phyloP scores from a whole-genome alignment of 2,113 vertebrate genomes.

The Amblyornis subalaris region DNA sequence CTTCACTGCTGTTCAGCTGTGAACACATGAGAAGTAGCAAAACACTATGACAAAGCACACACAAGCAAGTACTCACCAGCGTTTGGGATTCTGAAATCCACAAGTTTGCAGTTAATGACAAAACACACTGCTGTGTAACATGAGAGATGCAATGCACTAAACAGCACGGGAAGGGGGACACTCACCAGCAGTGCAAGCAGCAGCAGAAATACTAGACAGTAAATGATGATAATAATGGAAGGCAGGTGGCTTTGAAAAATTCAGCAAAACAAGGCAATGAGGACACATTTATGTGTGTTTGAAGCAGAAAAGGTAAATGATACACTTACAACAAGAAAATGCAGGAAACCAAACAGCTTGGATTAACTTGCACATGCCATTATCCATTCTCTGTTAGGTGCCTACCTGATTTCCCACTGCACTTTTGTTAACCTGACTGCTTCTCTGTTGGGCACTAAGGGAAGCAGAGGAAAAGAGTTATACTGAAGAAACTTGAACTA shows the following conservation, averaged over 20 bases:
- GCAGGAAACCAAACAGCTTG: constrained; percentile 47
- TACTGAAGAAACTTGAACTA: constrained; percentile 40
- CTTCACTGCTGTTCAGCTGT: constrained; percentile 57
- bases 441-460: constrained; percentile 82
- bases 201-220: constrained; percentile 16
- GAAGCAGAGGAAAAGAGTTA: constrained; percentile 70
- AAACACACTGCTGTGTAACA: constrained; percentile 31
- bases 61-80: constrained; percentile 60
- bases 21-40: constrained; percentile 54
- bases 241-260: constrained; percentile 18
- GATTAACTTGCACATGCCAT: constrained; percentile 41
- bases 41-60: constrained; percentile 23
- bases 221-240: background rate
- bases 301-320: constrained; percentile 50
- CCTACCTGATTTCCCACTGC: constrained; percentile 86
- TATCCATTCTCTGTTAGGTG: constrained; percentile 51
- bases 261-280: constrained; percentile 4
- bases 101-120: constrained; percentile 31
- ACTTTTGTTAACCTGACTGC: constrained; percentile 81
- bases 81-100: constrained; percentile 45
- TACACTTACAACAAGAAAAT: constrained; percentile 34
- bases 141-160: background rate
- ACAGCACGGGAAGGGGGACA: background rate
- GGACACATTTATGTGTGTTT: background rate
- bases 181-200: constrained; percentile 33